These are phyloP conservation scores for Magallana nippona DNA, from an alignment of 2,888 invertebrate species.

Conservation along the genomic window DNA sequence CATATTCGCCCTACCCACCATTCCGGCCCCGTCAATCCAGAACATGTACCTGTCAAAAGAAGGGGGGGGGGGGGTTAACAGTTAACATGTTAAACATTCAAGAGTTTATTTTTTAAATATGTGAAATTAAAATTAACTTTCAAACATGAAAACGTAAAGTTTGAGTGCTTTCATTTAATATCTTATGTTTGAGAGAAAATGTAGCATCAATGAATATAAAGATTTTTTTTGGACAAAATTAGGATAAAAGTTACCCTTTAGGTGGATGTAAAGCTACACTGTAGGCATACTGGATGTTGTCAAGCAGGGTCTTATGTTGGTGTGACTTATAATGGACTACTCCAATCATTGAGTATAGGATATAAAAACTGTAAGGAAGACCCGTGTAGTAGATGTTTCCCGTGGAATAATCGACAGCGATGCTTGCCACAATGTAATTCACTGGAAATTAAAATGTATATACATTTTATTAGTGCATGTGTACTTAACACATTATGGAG, in stretches of 20 bases:
- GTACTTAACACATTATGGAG: no score
- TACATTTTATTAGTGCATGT: no score
- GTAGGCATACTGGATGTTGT: background rate
- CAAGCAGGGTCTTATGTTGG: slow-evolving; percentile 7
- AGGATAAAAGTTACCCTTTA: slow-evolving; percentile 2
- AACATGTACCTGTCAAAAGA: background rate
- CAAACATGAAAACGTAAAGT: no score
- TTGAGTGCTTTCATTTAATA: no score
- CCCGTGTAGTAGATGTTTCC: slow-evolving; percentile 30
- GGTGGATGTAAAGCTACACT: slow-evolving; percentile 27
- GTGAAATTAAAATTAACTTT: no score
- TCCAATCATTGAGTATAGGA: background rate
- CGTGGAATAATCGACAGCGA: slow-evolving; percentile 28
- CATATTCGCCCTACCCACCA: slow-evolving; percentile 3
- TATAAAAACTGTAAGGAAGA: background rate
- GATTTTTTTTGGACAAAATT: no score
- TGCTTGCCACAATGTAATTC: background rate
- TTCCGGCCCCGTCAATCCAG: slow-evolving; percentile 3
- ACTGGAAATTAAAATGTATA: background rate
- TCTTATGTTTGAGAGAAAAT: no score
- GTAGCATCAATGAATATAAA: background rate
- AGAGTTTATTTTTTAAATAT: no score
- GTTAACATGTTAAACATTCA: no score
- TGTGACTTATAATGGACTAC: background rate
- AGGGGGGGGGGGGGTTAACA: background rate